phyloP scores from a whole-genome alignment of 1,140 invertebrate species.

The Thrips palmi region DNA sequence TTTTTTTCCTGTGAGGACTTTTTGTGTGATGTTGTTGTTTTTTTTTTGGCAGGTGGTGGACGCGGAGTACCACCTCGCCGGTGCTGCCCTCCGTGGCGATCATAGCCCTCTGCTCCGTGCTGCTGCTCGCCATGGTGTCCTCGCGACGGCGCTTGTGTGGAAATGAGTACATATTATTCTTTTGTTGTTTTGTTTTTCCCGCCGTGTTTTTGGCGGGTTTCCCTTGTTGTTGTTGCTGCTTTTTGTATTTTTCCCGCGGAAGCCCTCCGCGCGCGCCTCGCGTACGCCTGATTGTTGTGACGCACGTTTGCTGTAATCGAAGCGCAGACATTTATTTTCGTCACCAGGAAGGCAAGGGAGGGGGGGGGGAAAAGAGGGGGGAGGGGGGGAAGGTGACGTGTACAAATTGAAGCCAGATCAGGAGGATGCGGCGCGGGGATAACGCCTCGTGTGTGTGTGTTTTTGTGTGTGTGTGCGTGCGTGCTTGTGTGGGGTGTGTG shows the following conservation, averaged over 20 bases:
- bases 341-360: background rate
- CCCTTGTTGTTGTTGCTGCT: background rate
- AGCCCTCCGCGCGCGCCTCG: background rate
- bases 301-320: background rate
- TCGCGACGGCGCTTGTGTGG: slow-evolving; percentile 19
- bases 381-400: too few species aligned
- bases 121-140: slow-evolving; percentile 18
- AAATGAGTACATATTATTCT: slow-evolving; percentile 17
- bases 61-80: slow-evolving; percentile 20
- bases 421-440: too few species aligned
- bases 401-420: too few species aligned
- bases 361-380: too few species aligned
- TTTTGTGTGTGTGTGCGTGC: too few species aligned
- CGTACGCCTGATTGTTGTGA: background rate
- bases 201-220: background rate
- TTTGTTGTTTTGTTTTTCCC: background rate
- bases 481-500: too few species aligned
- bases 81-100: slow-evolving; percentile 19
- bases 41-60: slow-evolving; percentile 19
- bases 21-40: slow-evolving; percentile 4
- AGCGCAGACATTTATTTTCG: background rate
- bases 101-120: slow-evolving; percentile 18
- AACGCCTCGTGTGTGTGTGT: too few species aligned
- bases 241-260: background rate
- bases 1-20: slow-evolving; percentile 10